phyloP scores from a whole-genome alignment of 1,140 invertebrate genomes.

The Plectrocnemia conspersa region DNA sequence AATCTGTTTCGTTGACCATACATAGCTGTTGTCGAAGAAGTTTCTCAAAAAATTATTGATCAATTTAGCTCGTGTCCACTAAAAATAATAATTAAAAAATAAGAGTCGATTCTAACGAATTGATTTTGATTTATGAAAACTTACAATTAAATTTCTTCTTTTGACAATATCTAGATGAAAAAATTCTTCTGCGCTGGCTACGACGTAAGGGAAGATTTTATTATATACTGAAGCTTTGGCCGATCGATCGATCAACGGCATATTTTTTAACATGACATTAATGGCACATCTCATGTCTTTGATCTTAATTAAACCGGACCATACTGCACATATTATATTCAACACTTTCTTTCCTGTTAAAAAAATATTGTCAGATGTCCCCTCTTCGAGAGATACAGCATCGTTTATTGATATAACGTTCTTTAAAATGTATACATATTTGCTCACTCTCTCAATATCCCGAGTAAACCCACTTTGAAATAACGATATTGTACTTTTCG shows the following conservation, averaged over 20 bases:
- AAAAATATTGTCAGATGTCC: no score
- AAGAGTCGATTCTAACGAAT: not conserved
- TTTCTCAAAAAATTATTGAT: slow-evolving; percentile 42
- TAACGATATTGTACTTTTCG: no score
- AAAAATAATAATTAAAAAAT: slow-evolving; percentile 34
- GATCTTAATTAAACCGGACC: slow-evolving; percentile 1
- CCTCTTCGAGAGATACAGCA: no score
- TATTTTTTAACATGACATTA: slow-evolving; percentile 36
- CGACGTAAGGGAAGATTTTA: slow-evolving; percentile 44
- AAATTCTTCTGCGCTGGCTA: slow-evolving; percentile 42
- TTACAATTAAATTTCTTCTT: slow-evolving; percentile 49
- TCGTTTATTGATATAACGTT: not conserved
- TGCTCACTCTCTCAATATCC: not conserved
- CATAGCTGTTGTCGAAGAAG: slow-evolving; percentile 28
- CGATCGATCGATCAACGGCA: slow-evolving; percentile 41
- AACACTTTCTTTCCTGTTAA: not conserved
- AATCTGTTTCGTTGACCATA: slow-evolving; percentile 49
- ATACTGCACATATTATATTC: not conserved
- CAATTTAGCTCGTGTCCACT: slow-evolving; percentile 50
- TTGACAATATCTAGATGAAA: slow-evolving; percentile 47
- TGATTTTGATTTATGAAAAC: slow-evolving; percentile 13
- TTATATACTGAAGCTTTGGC: slow-evolving; percentile 38
- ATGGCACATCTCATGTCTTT: slow-evolving; percentile 14
- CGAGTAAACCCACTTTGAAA: no score
- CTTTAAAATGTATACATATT: not conserved